phyloP scores from a whole-genome alignment of 2,113 vertebrate genomes.

The Corythoichthys haematopterus region DNA sequence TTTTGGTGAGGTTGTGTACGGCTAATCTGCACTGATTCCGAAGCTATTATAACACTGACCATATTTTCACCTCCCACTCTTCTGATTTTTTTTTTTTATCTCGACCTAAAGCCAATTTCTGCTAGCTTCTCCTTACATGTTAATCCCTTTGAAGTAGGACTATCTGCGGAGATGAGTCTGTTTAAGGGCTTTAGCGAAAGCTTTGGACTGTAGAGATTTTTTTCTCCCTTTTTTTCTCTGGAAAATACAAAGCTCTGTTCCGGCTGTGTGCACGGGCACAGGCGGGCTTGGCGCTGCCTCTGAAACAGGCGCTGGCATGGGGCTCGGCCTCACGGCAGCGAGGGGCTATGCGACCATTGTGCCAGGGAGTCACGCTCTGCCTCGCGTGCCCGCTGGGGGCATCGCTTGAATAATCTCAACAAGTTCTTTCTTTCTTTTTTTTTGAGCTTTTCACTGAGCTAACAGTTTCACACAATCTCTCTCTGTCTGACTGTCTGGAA shows the following conservation, averaged over 20 bases:
- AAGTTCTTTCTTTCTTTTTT: slow-evolving; percentile 22
- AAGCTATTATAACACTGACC: slow-evolving; percentile 49
- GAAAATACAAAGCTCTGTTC: slow-evolving; percentile 48
- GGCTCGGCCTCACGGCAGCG: slow-evolving; percentile 40
- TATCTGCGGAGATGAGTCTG: slow-evolving; percentile 58
- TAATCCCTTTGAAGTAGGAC: slow-evolving; percentile 62
- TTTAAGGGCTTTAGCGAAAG: slow-evolving; percentile 58
- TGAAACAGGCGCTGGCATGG: slow-evolving; percentile 40
- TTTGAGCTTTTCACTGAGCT: slow-evolving; percentile 21
- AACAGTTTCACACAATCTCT: slow-evolving; percentile 49
- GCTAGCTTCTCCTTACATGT: slow-evolving; percentile 26
- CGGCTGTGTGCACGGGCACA: slow-evolving; percentile 48
- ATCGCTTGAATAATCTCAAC: slow-evolving; percentile 45
- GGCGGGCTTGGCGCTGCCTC: slow-evolving; percentile 41
- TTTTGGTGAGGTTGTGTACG: slow-evolving; percentile 59
- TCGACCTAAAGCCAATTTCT: slow-evolving; percentile 42
- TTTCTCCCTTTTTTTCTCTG: slow-evolving; percentile 32
- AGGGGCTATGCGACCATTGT: slow-evolving; percentile 45
- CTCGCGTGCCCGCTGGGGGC: slow-evolving; percentile 52
- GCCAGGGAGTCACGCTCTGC: slow-evolving; percentile 56
- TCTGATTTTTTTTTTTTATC: slow-evolving; percentile 27
- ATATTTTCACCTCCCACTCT: slow-evolving; percentile 38
- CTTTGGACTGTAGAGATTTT: slow-evolving; percentile 32
- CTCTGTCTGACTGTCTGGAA: slow-evolving; percentile 53
- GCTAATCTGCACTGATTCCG: slow-evolving; percentile 63